Percentiles rank a stretch among this genome's conserved stretches.
Conservation (phyloP, 1,140 invertebrate genomes). For the Metaphire vulgaris region DNA sequence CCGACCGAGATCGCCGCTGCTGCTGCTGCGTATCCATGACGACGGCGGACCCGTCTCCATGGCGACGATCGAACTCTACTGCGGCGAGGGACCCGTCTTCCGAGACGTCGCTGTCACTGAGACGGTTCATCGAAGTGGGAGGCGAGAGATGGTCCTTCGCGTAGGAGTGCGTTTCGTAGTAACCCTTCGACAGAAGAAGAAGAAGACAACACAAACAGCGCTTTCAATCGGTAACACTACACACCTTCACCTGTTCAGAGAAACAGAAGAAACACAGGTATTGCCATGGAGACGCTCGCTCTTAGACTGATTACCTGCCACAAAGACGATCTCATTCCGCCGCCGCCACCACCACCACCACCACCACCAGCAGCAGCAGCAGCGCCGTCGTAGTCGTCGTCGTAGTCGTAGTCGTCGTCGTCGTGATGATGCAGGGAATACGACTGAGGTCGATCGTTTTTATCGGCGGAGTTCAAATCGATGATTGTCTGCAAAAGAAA, state of each 20-base stretch:
- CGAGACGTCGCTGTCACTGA: slow-evolving; percentile 76
- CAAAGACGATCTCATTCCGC: background rate
- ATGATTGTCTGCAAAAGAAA: slow-evolving; percentile 14
- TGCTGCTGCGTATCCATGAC: background rate
- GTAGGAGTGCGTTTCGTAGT: too few relatives aligned
- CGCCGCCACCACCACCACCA: too few relatives aligned
- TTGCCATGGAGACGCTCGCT: too few relatives aligned
- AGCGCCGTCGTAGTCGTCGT: too few relatives aligned
- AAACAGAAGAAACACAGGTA: too few relatives aligned
- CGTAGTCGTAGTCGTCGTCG: too few relatives aligned
- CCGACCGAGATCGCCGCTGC: background rate
- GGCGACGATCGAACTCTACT: background rate
- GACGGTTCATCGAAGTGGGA: slow-evolving; percentile 72
- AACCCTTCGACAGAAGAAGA: too few relatives aligned
- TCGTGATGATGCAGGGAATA: slow-evolving; percentile 81
- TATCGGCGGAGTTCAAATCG: slow-evolving; percentile 71
- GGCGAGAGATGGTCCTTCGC: slow-evolving; percentile 80
- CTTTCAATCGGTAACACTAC: too few relatives aligned
- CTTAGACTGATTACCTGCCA: too few relatives aligned
- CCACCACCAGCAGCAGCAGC: too few relatives aligned
- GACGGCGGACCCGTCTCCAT: background rate
- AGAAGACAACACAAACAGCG: too few relatives aligned
- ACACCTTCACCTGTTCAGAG: too few relatives aligned
- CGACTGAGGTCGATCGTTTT: slow-evolving; percentile 90
- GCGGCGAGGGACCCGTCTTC: slow-evolving; percentile 55